Conservation (phyloP, 2,797 vertebrate genomes). For the Intellagama lesueurii region DNA sequence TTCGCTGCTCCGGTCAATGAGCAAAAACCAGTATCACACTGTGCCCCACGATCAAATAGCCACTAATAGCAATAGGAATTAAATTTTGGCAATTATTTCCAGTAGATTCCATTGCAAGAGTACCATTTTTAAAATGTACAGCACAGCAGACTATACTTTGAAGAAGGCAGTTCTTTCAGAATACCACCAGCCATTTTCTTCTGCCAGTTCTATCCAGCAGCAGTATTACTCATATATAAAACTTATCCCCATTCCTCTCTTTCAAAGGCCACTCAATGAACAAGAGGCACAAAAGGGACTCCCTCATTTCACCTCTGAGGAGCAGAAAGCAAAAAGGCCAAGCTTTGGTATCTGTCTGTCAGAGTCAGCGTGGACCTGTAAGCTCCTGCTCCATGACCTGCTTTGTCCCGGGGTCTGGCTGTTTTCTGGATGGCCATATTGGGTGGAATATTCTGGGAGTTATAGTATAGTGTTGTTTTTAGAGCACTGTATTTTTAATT, state of each 20-base stretch:
- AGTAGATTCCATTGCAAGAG: background rate
- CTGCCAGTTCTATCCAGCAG: no score
- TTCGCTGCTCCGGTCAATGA: background rate
- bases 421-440: background rate
- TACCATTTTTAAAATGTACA: background rate
- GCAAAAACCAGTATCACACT: background rate
- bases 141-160: background rate
- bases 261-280: background rate
- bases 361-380: background rate
- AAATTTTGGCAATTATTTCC: background rate
- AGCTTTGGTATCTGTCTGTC: background rate
- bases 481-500: no score
- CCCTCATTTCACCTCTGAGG: background rate
- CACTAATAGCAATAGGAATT: background rate
- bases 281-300: background rate
- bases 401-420: background rate
- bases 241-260: no score
- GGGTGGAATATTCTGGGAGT: no score
- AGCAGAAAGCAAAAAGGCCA: background rate
- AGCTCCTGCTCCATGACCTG: background rate
- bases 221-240: no score
- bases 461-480: no score
- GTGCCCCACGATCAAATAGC: background rate
- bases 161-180: background rate
- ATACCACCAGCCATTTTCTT: background rate